Evolutionary conservation across 64 coral and sea anemone species (phyloP).

Genomic region (Acropora tenuis): DNA sequence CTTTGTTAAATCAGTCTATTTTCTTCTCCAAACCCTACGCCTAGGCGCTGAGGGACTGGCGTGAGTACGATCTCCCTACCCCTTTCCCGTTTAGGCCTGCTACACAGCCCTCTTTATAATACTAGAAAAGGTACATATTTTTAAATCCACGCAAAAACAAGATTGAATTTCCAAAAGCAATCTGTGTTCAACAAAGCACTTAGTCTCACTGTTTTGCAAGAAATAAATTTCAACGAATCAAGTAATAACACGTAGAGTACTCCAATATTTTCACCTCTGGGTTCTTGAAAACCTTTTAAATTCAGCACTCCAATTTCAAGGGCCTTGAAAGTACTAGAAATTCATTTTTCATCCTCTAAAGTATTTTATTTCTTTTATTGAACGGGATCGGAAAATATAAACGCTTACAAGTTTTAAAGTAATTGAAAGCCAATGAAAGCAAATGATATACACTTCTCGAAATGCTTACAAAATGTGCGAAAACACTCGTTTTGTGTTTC

Average conservation of each 20-base stretch:
- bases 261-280: conserved; percentile 11
- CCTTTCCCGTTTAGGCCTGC: not conserved
- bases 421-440: conserved; percentile 22
- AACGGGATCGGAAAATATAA: not conserved
- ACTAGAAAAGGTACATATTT: conserved; percentile 15
- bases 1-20: too few relatives aligned
- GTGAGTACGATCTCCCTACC: not conserved
- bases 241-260: conserved; percentile 14
- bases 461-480: conserved; percentile 10
- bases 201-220: conserved; percentile 17
- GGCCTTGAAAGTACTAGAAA: conserved; percentile 30
- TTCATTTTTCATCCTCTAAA: conserved; percentile 16
- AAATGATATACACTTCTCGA: not conserved
- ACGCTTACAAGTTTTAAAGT: conserved; percentile 21
- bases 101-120: not conserved
- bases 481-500: conserved; percentile 8
- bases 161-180: conserved; percentile 10
- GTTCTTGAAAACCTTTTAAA: conserved; percentile 32
- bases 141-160: conserved; percentile 19
- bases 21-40: too few relatives aligned
- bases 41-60: not conserved
- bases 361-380: conserved; percentile 29
- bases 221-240: not conserved
- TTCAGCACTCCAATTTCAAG: conserved; percentile 18
- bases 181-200: conserved; percentile 10